Conservation (phyloP, 2,113 vertebrate species). For the Raja brachyura region DNA sequence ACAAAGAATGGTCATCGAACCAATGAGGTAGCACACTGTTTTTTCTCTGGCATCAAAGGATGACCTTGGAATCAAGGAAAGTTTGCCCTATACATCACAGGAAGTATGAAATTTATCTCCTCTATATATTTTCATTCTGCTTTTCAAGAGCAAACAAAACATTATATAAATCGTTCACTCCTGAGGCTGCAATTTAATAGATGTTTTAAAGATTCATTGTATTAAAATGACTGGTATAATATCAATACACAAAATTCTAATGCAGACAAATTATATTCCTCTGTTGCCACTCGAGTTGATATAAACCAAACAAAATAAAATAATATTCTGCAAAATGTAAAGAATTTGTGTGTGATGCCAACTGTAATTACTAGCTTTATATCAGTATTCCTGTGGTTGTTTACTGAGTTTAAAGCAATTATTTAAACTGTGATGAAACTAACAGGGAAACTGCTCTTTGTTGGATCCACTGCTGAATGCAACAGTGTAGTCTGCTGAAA, state of each 20-base stretch:
- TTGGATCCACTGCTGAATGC: neutral
- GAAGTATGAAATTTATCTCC: neutral
- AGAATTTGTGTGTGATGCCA: neutral
- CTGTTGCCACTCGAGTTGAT: neutral
- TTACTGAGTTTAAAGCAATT: conserved; percentile 12
- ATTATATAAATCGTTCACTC: neutral
- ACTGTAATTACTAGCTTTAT: neutral
- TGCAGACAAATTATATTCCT: neutral
- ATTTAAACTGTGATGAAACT: conserved; percentile 22
- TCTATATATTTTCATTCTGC: neutral
- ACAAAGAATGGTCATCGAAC: neutral
- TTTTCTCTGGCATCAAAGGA: neutral
- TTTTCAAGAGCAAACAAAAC: neutral
- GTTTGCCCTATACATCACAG: neutral
- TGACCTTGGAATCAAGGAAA: neutral
- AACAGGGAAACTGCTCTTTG: neutral
- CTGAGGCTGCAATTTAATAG: neutral
- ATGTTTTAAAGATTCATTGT: conserved; percentile 2
- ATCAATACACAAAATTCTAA: neutral
- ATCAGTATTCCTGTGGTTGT: conserved; percentile 5
- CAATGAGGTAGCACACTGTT: neutral
- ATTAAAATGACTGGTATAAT: neutral
- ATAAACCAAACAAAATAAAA: neutral
- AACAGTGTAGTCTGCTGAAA: conserved; percentile 24
- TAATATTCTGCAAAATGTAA: neutral